Percentiles rank a stretch among this genome's conserved stretches.
Conservation (phyloP, 1,140 invertebrate genomes). For the Phymastichus coffea region DNA sequence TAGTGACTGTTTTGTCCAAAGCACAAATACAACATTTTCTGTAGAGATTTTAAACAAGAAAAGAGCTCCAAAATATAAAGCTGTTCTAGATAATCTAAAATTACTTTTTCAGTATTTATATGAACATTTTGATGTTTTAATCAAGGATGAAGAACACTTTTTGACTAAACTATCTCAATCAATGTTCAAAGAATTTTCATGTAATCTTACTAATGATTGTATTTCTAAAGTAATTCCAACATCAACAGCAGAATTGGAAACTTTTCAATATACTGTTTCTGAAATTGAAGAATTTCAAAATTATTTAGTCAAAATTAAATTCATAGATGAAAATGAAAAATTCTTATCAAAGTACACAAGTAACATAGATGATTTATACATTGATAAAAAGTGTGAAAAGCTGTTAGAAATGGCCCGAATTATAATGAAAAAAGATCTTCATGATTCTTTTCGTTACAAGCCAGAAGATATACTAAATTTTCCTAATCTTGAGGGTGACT, state of each 20-base stretch:
- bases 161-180: constrained; percentile 64
- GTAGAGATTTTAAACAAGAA: constrained; percentile 54
- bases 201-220: constrained; percentile 72
- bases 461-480: constrained; percentile 34
- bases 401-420: constrained; percentile 68
- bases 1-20: constrained; percentile 53
- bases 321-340: constrained; percentile 53
- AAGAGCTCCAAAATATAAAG: constrained; percentile 57
- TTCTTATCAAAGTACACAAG: constrained; percentile 65
- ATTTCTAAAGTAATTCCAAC: constrained; percentile 74
- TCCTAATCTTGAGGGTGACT: neutral
- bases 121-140: constrained; percentile 59
- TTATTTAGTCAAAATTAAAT: constrained; percentile 60
- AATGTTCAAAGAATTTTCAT: constrained; percentile 64
- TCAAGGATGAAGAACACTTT: constrained; percentile 57
- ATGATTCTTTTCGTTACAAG: constrained; percentile 67
- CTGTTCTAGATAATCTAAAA: constrained; percentile 64
- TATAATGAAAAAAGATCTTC: constrained; percentile 81
- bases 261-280: constrained; percentile 64
- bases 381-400: constrained; percentile 74
- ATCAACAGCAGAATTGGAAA: constrained; percentile 68
- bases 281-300: constrained; percentile 69
- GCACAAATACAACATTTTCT: constrained; percentile 48
- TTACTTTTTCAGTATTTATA: constrained; percentile 63
- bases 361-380: constrained; percentile 77